Conservation (phyloP, 1,140 invertebrate genomes). For the Asobara japonica region DNA sequence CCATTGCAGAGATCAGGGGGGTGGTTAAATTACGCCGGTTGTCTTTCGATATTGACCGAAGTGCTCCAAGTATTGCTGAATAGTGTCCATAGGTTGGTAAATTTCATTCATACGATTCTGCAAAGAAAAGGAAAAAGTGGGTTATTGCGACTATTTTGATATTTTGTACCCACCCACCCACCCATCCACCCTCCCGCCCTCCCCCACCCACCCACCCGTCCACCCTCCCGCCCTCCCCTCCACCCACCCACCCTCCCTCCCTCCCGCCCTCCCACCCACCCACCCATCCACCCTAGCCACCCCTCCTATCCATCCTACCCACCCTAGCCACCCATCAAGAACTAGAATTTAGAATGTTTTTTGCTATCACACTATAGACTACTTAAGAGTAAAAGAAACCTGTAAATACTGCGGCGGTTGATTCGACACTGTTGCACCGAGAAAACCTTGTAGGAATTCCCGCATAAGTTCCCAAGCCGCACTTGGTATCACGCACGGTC, state of each 20-base stretch:
- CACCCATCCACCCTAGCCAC: too few relatives aligned
- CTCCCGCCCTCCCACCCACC: too few relatives aligned
- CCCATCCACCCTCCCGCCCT: too few relatives aligned
- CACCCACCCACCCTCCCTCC: too few relatives aligned
- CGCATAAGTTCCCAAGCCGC: constrained; percentile 92
- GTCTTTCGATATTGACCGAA: constrained; percentile 89
- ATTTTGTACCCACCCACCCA: too few relatives aligned
- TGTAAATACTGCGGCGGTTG: constrained; percentile 73
- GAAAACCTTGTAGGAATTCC: constrained; percentile 92
- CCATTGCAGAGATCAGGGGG: not conserved
- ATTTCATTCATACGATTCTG: constrained; percentile 85
- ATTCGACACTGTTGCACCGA: constrained; percentile 79
- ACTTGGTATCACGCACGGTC: constrained; percentile 85
- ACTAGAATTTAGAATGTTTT: too few relatives aligned
- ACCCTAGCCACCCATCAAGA: too few relatives aligned
- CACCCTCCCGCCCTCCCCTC: too few relatives aligned
- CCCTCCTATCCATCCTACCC: too few relatives aligned
- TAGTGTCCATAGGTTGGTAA: constrained; percentile 90
- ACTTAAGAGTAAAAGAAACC: constrained; percentile 48
- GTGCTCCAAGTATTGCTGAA: constrained; percentile 95
- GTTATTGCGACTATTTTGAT: not conserved
- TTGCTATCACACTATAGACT: not conserved
- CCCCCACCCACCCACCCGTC: too few relatives aligned
- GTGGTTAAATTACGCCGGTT: constrained; percentile 63
- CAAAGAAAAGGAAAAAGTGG: constrained; percentile 58